Percentiles rank a stretch among this genome's conserved stretches.
Conservation (phyloP, 2,888 invertebrate genomes). For the Heliconius sara region DNA sequence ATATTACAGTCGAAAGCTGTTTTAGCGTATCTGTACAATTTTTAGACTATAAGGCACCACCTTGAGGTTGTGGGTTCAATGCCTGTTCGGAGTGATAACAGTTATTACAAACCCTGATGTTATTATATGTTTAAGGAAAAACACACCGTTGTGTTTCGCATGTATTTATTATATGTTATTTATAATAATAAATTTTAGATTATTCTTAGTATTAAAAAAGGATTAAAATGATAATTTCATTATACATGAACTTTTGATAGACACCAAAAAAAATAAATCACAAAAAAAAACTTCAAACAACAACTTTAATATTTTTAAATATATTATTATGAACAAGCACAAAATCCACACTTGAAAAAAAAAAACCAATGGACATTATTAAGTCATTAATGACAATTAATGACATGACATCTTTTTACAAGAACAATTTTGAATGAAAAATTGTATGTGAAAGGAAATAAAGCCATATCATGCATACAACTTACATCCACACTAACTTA, state of each 20-base stretch:
- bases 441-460: constrained; percentile 34
- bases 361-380: neutral
- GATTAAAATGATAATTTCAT: no score
- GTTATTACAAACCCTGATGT: neutral
- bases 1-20: neutral
- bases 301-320: neutral
- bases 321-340: constrained; percentile 15
- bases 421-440: constrained; percentile 30
- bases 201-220: neutral
- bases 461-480: constrained; percentile 65
- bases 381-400: neutral
- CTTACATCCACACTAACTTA: constrained; percentile 69
- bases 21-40: neutral
- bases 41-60: neutral
- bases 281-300: neutral
- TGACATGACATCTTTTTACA: neutral
- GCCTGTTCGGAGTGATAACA: neutral
- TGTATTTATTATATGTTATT: neutral
- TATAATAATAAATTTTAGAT: neutral
- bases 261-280: no score
- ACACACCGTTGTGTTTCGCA: neutral
- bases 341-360: constrained; percentile 5
- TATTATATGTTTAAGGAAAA: neutral
- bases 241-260: no score
- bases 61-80: neutral